Base-by-base conservation (phyloP, 2,888 invertebrate genomes). In the Arrhopalites spinosus region DNA sequence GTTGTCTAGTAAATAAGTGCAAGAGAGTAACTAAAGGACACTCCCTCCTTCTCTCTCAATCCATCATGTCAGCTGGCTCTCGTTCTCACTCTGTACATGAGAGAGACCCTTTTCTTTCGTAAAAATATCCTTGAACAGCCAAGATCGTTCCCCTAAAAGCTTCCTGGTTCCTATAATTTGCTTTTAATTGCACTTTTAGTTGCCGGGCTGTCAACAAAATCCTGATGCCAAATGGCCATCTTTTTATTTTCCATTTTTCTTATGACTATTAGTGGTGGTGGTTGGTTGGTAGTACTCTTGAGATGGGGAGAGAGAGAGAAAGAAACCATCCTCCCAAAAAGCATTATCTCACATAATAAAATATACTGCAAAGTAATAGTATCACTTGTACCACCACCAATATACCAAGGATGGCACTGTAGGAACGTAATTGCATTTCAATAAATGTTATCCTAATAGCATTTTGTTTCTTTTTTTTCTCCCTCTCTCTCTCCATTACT, bases 31-130 rank as follows among this genome's bases (percentile, higher is more conserved):
- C 3, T 59, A 15, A 17, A 30, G 30, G 63, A 30, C 63, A 63
- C 63, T 63, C 63, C 63, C 63, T 63, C 63, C 8, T 29, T 63
- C 63, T 63, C 63, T 30, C 63, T 63, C 63, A 30, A 63, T 63
- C 63, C 25, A 63, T 63, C 63, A 63, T 25, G 59, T 61, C 59
- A 61, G 27, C 25, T 61, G 13, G 59, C 23, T 25, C 20, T 61
- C 20, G 2, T 7, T 61, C 27, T 63, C 30, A 17, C 29, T n/a
- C n/a, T 30, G 5, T 13, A 1, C 36, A 63, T 63, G 27, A 30
- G 15, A 36, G 15, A 36, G 5, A 61, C 5, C 27, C 63, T 30
- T 30, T 63, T 29, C 29, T 17, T 5, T 30, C 17, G 27, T 63
- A 63, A 63, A 53, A 63, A 30, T 63, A 63, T 63, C 63, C 63